phyloP scores from a whole-genome alignment of 2,797 vertebrate genomes.

The Rhinogobio ventralis region DNA sequence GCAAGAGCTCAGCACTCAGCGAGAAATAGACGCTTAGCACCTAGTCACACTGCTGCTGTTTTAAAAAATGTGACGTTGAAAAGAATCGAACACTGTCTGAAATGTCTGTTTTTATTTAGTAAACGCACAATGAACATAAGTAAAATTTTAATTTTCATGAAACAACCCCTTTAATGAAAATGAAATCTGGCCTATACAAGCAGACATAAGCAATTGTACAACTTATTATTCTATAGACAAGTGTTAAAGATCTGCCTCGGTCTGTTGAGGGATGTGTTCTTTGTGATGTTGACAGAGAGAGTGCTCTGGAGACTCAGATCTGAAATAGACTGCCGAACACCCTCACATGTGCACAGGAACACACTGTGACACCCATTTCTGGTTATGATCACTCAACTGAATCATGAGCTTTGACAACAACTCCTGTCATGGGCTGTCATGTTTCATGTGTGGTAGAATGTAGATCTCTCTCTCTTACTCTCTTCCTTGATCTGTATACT shows the following conservation, averaged over 20 bases:
- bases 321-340: conserved; percentile 8
- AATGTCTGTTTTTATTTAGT: background rate
- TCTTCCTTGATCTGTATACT: conserved; percentile 19
- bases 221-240: background rate
- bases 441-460: conserved; percentile 49
- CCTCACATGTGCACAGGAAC: conserved; percentile 27
- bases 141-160: background rate
- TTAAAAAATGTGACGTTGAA: too few relatives aligned
- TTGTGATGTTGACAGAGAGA: conserved; percentile 18
- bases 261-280: background rate
- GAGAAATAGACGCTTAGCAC: background rate
- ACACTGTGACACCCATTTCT: conserved; percentile 44
- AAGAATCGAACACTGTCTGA: background rate
- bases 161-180: background rate
- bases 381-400: conserved; percentile 49
- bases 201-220: background rate
- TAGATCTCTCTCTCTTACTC: conserved; percentile 24
- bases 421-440: conserved; percentile 54
- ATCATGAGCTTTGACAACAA: conserved; percentile 50
- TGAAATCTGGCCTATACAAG: background rate
- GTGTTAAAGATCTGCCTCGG: background rate
- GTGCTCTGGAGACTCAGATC: conserved; percentile 11
- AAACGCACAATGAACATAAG: background rate
- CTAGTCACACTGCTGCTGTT: too few relatives aligned
- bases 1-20: background rate